phyloP scores from a whole-genome alignment of 1,140 invertebrate genomes.

The Drosophila nebulosa region DNA sequence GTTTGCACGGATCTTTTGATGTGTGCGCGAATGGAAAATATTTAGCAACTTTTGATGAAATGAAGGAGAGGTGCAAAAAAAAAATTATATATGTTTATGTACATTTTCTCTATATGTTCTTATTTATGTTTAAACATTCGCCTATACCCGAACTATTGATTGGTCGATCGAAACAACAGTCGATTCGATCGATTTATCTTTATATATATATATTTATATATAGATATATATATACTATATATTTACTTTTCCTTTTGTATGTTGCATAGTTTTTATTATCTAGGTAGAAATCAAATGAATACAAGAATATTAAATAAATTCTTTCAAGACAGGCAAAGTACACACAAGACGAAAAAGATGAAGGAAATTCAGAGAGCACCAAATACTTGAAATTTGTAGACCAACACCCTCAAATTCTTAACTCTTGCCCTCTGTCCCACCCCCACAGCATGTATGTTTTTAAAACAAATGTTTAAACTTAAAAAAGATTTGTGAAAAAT shows the following conservation, averaged over 20 bases:
- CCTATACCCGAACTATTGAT: not conserved
- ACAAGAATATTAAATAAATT: constrained; percentile 6
- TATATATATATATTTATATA: constrained; percentile 35
- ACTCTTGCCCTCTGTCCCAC: not conserved
- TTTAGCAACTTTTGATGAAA: constrained; percentile 17
- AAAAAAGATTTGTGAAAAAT: not conserved
- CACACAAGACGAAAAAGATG: not conserved
- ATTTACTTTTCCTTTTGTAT: constrained; percentile 33
- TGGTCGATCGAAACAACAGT: not conserved
- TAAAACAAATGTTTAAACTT: not conserved
- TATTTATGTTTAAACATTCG: not conserved
- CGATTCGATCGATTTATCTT: not conserved
- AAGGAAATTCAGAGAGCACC: not conserved
- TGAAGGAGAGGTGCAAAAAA: constrained; percentile 16
- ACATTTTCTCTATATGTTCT: constrained; percentile 4
- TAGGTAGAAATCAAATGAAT: constrained; percentile 37
- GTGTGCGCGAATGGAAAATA: constrained; percentile 13
- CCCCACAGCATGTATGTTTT: not conserved
- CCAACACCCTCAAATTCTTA: not conserved
- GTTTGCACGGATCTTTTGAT: not conserved
- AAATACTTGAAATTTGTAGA: not conserved
- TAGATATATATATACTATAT: constrained; percentile 27
- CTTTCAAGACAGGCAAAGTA: constrained; percentile 6
- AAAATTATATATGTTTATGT: constrained; percentile 40
- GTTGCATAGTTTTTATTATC: constrained; percentile 60